These are phyloP conservation scores for Cephus cinctus DNA, from an alignment of 1,140 invertebrate species.

Conservation along the genomic window DNA sequence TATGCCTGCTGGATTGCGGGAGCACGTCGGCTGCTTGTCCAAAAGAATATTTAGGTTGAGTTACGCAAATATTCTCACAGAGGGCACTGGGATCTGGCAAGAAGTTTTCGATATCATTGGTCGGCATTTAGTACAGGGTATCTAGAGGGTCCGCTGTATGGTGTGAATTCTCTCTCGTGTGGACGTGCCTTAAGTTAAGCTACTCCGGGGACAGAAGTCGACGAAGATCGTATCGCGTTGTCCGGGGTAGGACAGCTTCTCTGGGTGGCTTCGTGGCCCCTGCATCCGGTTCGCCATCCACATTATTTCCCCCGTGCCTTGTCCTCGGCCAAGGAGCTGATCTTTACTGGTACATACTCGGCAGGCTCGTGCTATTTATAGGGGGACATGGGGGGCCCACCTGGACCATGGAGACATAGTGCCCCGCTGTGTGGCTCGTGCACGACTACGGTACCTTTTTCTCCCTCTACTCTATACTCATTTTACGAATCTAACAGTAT, in stretches of 20 bases:
- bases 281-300: conserved; percentile 42
- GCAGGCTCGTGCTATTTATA: conserved; percentile 17
- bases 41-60: too few species aligned
- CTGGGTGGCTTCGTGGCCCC: conserved; percentile 31
- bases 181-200: conserved; percentile 12
- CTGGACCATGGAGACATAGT: not conserved
- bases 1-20: too few species aligned
- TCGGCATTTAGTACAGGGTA: too few species aligned
- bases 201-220: conserved; percentile 29
- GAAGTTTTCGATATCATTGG: too few species aligned
- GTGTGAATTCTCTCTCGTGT: too few species aligned
- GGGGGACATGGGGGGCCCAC: conserved; percentile 11
- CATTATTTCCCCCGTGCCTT: conserved; percentile 41
- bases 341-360: conserved; percentile 23
- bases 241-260: conserved; percentile 34
- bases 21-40: too few species aligned
- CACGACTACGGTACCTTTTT: too few species aligned
- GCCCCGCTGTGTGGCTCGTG: not conserved
- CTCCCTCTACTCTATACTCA: too few species aligned
- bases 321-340: conserved; percentile 26
- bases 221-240: conserved; percentile 39
- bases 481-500: too few species aligned
- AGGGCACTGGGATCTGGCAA: too few species aligned
- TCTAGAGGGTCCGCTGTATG: too few species aligned
- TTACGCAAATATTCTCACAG: too few species aligned